These are phyloP conservation scores for Sylvia atricapilla DNA, from an alignment of 2,113 vertebrate genomes.

Conservation along the genomic window DNA sequence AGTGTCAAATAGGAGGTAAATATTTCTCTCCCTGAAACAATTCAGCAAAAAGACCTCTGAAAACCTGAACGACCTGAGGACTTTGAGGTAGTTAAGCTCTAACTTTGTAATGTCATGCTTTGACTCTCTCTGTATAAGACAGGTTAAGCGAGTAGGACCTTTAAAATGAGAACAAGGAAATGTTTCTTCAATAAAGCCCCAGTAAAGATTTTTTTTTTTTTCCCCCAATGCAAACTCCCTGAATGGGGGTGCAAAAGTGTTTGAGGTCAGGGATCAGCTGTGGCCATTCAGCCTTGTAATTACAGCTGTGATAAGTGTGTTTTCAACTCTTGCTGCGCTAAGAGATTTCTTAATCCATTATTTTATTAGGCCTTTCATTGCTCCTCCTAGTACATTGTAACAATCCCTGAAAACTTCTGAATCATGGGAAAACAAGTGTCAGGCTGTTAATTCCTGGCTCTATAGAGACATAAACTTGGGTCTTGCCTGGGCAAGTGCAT, in stretches of 20 bases:
- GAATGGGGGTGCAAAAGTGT: not conserved
- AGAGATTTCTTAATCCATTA: conserved; percentile 32
- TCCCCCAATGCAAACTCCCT: not conserved
- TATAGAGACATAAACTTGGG: not conserved
- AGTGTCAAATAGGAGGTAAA: not conserved
- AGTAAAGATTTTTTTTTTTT: not conserved
- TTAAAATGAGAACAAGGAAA: conserved; percentile 12
- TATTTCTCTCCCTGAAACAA: not conserved
- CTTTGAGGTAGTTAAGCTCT: not conserved
- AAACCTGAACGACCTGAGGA: not conserved
- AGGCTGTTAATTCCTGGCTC: not conserved
- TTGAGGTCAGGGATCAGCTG: conserved; percentile 27
- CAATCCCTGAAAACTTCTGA: not conserved
- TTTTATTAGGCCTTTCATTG: not conserved
- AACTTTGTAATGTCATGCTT: not conserved
- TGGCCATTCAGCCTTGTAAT: conserved; percentile 39
- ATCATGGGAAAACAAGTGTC: conserved; percentile 1
- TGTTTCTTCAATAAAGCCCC: not conserved
- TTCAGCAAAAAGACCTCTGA: not conserved
- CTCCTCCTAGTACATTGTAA: not conserved
- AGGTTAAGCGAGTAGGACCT: not conserved
- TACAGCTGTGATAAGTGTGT: conserved; percentile 34
- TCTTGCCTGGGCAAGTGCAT: not conserved
- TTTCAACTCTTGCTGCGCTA: not conserved
- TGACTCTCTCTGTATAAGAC: not conserved